A percentile compares a stretch with the other conserved stretches of the same genome.
Conservation (phyloP, 1,140 invertebrate species). For the Eriosoma lanigerum region DNA sequence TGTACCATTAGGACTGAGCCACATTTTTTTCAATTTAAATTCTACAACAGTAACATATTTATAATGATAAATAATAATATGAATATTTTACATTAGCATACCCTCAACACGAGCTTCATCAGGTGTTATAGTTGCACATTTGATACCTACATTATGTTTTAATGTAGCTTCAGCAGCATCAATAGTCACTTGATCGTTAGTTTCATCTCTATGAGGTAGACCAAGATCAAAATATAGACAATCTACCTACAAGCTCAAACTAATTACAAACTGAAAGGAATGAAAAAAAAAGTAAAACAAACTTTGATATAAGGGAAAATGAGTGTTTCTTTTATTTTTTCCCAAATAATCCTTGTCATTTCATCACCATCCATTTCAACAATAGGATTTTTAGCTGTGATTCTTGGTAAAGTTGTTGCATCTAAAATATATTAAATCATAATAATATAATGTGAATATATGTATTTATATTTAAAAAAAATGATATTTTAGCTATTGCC, state of each 20-base stretch:
- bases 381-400: constrained; percentile 71
- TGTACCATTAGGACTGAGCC: constrained; percentile 87
- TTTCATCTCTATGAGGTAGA: constrained; percentile 79
- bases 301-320: constrained; percentile 87
- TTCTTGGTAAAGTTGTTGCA: constrained; percentile 59
- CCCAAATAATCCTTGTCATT: constrained; percentile 88
- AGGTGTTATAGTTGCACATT: constrained; percentile 89
- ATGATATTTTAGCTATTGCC: no score
- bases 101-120: constrained; percentile 87
- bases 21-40: constrained; percentile 92
- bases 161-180: constrained; percentile 83
- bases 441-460: no score
- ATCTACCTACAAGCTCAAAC: constrained; percentile 63
- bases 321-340: constrained; percentile 83
- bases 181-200: constrained; percentile 84
- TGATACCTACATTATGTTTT: constrained; percentile 89
- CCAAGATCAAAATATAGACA: constrained; percentile 83
- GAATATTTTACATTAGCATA: constrained; percentile 57
- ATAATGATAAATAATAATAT: not conserved
- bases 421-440: constrained; percentile 36
- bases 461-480: no score
- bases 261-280: constrained; percentile 3
- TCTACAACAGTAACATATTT: constrained; percentile 63
- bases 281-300: constrained; percentile 52
- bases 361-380: constrained; percentile 93